Conservation (phyloP, 2,113 vertebrate species). For the Dolichotis patagonum region DNA sequence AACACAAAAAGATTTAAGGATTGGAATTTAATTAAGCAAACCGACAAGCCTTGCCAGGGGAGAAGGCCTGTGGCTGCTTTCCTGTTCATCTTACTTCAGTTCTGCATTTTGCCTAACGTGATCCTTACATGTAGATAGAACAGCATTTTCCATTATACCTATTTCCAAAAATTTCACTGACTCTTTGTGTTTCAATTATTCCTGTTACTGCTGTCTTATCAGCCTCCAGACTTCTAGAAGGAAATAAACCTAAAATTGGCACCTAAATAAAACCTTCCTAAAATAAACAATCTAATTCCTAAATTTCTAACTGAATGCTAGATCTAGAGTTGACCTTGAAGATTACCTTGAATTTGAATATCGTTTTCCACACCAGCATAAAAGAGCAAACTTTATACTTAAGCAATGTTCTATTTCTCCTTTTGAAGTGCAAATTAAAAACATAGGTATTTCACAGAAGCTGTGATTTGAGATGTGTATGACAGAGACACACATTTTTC, state of each 20-base stretch:
- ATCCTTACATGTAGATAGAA: background rate
- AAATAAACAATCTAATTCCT: conserved; percentile 1
- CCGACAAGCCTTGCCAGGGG: background rate
- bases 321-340: background rate
- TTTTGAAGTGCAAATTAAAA: conserved; percentile 63
- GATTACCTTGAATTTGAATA: conserved; percentile 16
- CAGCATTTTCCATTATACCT: background rate
- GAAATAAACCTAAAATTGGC: conserved; percentile 37
- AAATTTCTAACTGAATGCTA: background rate
- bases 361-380: conserved; percentile 11
- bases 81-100: background rate
- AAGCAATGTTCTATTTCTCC: background rate
- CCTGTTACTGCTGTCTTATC: background rate
- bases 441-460: background rate
- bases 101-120: background rate
- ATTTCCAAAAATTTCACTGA: background rate
- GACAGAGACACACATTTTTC: background rate
- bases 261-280: conserved; percentile 33
- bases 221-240: background rate
- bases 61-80: background rate
- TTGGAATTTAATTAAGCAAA: background rate
- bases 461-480: conserved; percentile 19
- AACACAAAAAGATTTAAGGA: too few species aligned
- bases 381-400: background rate
- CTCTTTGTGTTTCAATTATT: background rate